phyloP scores from a whole-genome alignment of 2,113 vertebrate species.

The Peromyscus polionotus region DNA sequence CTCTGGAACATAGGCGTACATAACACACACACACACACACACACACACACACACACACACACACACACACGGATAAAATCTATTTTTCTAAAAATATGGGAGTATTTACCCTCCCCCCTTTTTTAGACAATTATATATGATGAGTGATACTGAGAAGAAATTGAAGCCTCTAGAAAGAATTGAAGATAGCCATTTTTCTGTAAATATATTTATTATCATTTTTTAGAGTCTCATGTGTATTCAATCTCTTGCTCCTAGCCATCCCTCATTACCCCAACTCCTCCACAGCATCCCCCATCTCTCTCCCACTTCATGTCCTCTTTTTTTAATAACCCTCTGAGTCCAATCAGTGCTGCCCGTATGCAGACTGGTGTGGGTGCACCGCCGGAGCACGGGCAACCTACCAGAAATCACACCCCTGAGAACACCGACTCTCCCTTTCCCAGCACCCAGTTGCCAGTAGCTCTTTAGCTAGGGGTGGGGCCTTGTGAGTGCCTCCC shows the following conservation, averaged over 20 bases:
- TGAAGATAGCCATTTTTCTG: background rate
- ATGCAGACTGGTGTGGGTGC: background rate
- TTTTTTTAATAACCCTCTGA: background rate
- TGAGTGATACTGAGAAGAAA: background rate
- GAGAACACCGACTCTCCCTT: background rate
- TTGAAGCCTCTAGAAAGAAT: constrained; percentile 1
- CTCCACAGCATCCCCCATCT: background rate
- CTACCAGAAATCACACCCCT: background rate
- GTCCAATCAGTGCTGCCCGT: background rate
- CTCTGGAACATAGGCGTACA: background rate
- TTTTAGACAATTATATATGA: background rate
- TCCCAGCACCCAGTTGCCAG: background rate
- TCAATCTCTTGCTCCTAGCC: background rate
- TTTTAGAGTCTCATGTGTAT: background rate
- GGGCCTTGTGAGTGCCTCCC: background rate
- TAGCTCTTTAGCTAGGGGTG: background rate
- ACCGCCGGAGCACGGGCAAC: background rate
- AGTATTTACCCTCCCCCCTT: background rate
- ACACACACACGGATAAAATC: background rate
- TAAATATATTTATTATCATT: background rate
- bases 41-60: background rate
- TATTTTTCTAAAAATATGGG: background rate
- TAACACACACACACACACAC: background rate
- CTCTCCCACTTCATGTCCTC: background rate
- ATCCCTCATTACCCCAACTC: background rate